Percentiles rank a stretch among this genome's conserved stretches.
Conservation (phyloP, 2,113 vertebrate species). For the Ciconia maguari region DNA sequence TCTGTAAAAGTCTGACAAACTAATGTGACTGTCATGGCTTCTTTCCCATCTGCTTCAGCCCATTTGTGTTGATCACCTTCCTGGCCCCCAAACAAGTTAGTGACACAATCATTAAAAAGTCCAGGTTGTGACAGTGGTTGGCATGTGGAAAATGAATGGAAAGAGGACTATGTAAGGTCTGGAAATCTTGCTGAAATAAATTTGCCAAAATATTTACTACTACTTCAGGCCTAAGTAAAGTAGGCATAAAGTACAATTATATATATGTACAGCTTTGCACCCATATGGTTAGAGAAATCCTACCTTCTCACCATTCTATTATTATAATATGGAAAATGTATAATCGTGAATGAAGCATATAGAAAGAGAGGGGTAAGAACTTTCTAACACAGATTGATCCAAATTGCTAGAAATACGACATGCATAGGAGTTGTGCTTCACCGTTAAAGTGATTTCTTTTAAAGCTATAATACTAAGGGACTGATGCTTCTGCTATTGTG, state of each 20-base stretch:
- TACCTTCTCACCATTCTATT: not conserved
- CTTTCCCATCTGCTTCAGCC: not conserved
- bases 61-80: not conserved
- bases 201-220: not conserved
- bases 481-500: not conserved
- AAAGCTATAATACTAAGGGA: not conserved
- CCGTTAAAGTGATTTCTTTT: not conserved
- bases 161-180: not conserved
- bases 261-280: not conserved
- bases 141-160: not conserved
- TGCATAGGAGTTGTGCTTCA: not conserved
- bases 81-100: not conserved
- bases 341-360: not conserved
- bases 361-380: not conserved
- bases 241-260: not conserved
- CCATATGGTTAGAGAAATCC: not conserved
- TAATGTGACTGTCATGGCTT: not conserved
- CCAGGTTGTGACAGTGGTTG: not conserved
- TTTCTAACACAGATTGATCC: not conserved
- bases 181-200: not conserved
- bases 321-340: not conserved
- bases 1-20: not conserved
- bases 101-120: not conserved
- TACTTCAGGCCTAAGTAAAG: not conserved
- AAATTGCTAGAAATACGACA: not conserved